Percentiles rank a stretch among this genome's conserved stretches.
Evolutionary conservation across 2,797 vertebrate species (phyloP).

Genomic region (Atherinosoma microstoma): DNA sequence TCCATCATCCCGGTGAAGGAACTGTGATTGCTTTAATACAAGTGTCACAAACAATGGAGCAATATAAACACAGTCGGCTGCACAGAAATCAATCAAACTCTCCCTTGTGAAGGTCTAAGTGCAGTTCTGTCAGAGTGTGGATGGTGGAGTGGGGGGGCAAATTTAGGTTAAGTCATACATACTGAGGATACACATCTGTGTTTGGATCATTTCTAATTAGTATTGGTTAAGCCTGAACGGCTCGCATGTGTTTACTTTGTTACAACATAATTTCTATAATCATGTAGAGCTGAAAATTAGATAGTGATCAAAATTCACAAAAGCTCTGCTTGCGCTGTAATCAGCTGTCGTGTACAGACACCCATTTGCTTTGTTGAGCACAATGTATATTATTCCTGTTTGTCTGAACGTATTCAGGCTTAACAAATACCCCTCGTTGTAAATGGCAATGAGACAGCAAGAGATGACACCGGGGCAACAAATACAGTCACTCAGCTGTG

Average conservation of each 20-base stretch:
- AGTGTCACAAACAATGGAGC: slow-evolving; percentile 33
- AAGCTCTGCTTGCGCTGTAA: slow-evolving; percentile 29
- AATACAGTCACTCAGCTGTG: slow-evolving; percentile 55
- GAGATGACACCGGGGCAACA: slow-evolving; percentile 65
- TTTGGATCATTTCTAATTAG: slow-evolving; percentile 43
- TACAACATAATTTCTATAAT: slow-evolving; percentile 36
- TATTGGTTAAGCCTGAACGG: slow-evolving; percentile 21
- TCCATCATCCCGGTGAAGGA: slow-evolving; percentile 32
- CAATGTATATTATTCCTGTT: slow-evolving; percentile 63
- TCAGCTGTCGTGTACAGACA: slow-evolving; percentile 27
- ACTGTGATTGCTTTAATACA: slow-evolving; percentile 37
- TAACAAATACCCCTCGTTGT: slow-evolving; percentile 64
- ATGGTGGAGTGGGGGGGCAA: background rate
- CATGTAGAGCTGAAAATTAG: slow-evolving; percentile 49
- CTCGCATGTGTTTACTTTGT: slow-evolving; percentile 28
- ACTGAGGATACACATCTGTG: slow-evolving; percentile 3
- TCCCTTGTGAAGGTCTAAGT: slow-evolving; percentile 13
- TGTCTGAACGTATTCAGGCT: slow-evolving; percentile 65
- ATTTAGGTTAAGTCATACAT: slow-evolving; percentile 18
- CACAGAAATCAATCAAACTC: slow-evolving; percentile 29
- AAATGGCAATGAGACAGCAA: slow-evolving; percentile 69
- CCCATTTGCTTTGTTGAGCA: slow-evolving; percentile 58
- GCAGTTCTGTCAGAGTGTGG: slow-evolving; percentile 11
- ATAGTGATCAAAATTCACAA: slow-evolving; percentile 51
- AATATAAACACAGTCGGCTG: slow-evolving; percentile 30